Conservation (phyloP, 2,113 vertebrate species). For the Hyla sarda region DNA sequence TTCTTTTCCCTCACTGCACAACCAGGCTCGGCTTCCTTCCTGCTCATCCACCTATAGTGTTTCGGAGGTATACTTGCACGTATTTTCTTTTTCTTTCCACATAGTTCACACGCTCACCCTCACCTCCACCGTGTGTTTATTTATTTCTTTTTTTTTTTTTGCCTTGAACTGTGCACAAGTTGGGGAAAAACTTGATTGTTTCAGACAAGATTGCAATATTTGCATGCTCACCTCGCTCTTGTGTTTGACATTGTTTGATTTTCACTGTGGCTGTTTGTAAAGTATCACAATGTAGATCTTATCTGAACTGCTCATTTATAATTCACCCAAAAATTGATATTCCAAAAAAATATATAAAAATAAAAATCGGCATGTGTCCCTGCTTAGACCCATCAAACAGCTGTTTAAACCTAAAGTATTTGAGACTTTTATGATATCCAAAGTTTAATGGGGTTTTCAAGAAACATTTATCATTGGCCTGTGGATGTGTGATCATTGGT, state of each 20-base stretch:
- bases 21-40: constrained; percentile 98
- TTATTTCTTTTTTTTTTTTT: constrained; percentile 66
- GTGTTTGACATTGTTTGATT: constrained; percentile 70
- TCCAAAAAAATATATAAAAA: background rate
- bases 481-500: background rate
- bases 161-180: constrained; percentile 77
- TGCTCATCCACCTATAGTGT: constrained; percentile 99
- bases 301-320: background rate
- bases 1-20: constrained; percentile 87
- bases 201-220: constrained; percentile 60
- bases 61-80: constrained; percentile 99
- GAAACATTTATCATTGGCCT: background rate
- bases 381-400: background rate
- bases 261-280: constrained; percentile 61
- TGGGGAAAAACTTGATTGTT: constrained; percentile 65
- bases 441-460: background rate
- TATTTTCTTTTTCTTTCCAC: constrained; percentile 73
- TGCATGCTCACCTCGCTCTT: constrained; percentile 76
- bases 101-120: constrained; percentile 73
- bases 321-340: background rate
- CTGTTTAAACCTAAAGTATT: background rate
- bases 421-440: background rate
- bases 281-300: constrained; percentile 43
- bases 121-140: constrained; percentile 71
- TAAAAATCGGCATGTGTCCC: background rate